phyloP scores from a whole-genome alignment of 2,113 vertebrate species.

The Carassius carassius region DNA sequence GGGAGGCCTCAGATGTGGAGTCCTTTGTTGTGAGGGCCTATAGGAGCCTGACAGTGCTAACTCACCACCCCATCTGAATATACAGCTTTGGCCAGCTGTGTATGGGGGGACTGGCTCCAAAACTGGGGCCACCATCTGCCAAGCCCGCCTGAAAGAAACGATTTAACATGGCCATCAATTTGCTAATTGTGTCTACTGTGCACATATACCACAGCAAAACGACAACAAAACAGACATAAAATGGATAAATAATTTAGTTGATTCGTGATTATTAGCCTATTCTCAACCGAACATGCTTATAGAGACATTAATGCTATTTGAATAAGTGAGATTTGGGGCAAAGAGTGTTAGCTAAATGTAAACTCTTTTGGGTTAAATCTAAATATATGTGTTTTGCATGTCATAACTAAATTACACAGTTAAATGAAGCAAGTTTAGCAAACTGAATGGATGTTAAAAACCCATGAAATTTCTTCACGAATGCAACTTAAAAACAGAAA shows the following conservation, averaged over 20 bases:
- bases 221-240: constrained; percentile 26
- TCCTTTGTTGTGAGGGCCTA: constrained; percentile 26
- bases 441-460: background rate
- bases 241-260: constrained; percentile 41
- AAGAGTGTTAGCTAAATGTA: background rate
- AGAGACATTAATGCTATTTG: background rate
- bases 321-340: constrained; percentile 2
- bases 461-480: too few species aligned
- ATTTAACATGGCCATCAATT: constrained; percentile 58
- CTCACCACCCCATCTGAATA: background rate
- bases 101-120: constrained; percentile 28
- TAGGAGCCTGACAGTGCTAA: constrained; percentile 25
- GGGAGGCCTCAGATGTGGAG: constrained; percentile 25
- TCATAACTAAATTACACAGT: background rate
- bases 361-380: background rate
- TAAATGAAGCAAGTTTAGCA: background rate
- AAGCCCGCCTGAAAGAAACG: constrained; percentile 33
- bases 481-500: background rate
- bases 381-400: background rate
- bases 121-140: constrained; percentile 52
- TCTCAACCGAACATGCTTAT: constrained; percentile 29
- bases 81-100: constrained; percentile 47
- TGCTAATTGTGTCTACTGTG: constrained; percentile 48
- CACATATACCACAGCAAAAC: constrained; percentile 20
- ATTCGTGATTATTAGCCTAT: constrained; percentile 54